Evolutionary conservation across 2,888 invertebrate genomes (phyloP).

Genomic region (Lasius platythorax): DNA sequence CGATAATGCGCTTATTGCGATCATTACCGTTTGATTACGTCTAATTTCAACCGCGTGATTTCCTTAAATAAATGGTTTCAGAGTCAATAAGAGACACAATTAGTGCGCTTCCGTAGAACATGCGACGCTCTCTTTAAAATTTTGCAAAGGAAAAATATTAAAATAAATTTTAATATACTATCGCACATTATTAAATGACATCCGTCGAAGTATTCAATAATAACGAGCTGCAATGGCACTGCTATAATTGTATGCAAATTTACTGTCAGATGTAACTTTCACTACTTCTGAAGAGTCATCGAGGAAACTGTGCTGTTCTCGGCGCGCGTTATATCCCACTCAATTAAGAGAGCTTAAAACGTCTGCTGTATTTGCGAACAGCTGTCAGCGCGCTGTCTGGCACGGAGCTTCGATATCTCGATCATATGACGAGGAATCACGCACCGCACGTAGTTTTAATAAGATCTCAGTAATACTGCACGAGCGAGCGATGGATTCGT

Average conservation of each 20-base stretch:
- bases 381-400: constrained; percentile 21
- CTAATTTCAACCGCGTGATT: not conserved
- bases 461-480: not conserved
- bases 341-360: constrained; percentile 46
- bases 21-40: constrained; percentile 10
- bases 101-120: not conserved
- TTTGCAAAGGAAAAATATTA: not conserved
- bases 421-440: constrained; percentile 25
- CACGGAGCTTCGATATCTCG: constrained; percentile 41
- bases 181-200: not conserved
- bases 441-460: constrained; percentile 3
- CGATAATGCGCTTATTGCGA: not conserved
- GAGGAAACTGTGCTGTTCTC: constrained; percentile 15
- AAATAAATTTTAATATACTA: not conserved
- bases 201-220: not conserved
- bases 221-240: constrained; percentile 37
- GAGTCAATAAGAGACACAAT: not conserved
- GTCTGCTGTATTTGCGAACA: constrained; percentile 46
- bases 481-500: not conserved
- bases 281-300: constrained; percentile 24
- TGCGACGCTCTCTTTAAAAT: not conserved
- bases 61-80: not conserved
- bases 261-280: constrained; percentile 48
- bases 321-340: constrained; percentile 29
- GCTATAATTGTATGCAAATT: constrained; percentile 51